Evolutionary conservation across 2,888 invertebrate species (phyloP).

Genomic region (Catonia carolina): DNA sequence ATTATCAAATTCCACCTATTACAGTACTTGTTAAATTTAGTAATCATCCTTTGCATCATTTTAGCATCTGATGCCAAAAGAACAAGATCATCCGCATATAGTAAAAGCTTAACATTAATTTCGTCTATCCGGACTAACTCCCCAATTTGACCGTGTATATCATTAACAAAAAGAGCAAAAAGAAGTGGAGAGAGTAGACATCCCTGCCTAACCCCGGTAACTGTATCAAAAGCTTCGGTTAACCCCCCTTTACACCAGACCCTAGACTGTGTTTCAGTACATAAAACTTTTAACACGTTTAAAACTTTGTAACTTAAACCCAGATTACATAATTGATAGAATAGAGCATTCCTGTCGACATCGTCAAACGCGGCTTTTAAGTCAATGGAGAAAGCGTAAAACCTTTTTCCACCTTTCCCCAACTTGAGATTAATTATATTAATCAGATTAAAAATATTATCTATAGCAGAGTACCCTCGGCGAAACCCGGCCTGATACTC

Average conservation of each 20-base stretch:
- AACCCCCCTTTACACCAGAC: constrained; percentile 16
- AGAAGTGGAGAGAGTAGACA: constrained; percentile 12
- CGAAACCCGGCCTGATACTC: too few relatives aligned
- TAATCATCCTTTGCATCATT: constrained; percentile 23
- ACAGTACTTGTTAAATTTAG: constrained; percentile 25
- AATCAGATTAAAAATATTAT: constrained; percentile 7
- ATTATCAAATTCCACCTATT: constrained; percentile 22
- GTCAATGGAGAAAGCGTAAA: constrained; percentile 21
- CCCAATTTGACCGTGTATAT: constrained; percentile 7
- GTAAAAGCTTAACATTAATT: constrained; percentile 15
- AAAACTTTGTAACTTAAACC: constrained; percentile 13
- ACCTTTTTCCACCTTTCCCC: background rate
- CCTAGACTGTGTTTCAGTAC: background rate
- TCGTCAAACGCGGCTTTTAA: constrained; percentile 18
- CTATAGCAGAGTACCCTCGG: constrained; percentile 7
- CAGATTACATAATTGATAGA: constrained; percentile 9
- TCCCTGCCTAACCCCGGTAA: constrained; percentile 21
- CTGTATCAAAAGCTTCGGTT: constrained; percentile 13
- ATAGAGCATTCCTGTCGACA: constrained; percentile 11
- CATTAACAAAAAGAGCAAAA: constrained; percentile 22
- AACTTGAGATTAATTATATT: background rate
- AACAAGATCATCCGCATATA: constrained; percentile 30
- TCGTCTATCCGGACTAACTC: constrained; percentile 22
- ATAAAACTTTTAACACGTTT: background rate
- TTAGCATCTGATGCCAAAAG: constrained; percentile 18